Conservation (phyloP, 2,888 invertebrate genomes). For the Cynaeus angustus region DNA sequence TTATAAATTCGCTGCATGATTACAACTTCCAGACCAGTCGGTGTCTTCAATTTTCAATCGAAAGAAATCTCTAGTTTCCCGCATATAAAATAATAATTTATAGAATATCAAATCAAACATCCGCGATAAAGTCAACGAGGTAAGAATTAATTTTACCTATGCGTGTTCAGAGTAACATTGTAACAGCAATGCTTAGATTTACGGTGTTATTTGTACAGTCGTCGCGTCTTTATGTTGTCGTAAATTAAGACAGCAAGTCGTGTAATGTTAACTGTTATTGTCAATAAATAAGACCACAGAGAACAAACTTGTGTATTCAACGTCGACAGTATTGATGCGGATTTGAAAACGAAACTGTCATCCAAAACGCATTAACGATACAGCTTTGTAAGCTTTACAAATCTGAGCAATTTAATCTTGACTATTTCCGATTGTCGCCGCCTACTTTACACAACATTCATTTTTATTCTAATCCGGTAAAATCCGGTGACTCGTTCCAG, state of each 20-base stretch:
- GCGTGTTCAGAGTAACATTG: slow-evolving; percentile 5
- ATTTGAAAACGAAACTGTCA: slow-evolving; percentile 50
- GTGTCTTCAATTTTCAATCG: background rate
- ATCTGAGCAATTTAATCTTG: slow-evolving; percentile 57
- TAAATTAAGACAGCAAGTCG: slow-evolving; percentile 35
- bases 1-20: too few relatives aligned
- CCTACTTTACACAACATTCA: slow-evolving; percentile 63
- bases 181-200: slow-evolving; percentile 17
- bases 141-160: slow-evolving; percentile 17
- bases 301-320: slow-evolving; percentile 29
- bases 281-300: slow-evolving; percentile 41
- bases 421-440: slow-evolving; percentile 62
- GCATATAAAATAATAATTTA: background rate
- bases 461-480: slow-evolving; percentile 63
- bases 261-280: slow-evolving; percentile 31
- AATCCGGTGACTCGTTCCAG: slow-evolving; percentile 57
- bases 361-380: slow-evolving; percentile 51
- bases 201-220: slow-evolving; percentile 27
- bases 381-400: slow-evolving; percentile 43
- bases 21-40: too few relatives aligned
- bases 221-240: slow-evolving; percentile 28
- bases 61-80: background rate
- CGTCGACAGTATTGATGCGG: slow-evolving; percentile 41
- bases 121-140: background rate
- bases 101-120: background rate